Evolutionary conservation across 1,140 invertebrate species (phyloP), one percentile per base, ranked within the genome.

Genomic region (Rhagoletis pomonella): DNA sequence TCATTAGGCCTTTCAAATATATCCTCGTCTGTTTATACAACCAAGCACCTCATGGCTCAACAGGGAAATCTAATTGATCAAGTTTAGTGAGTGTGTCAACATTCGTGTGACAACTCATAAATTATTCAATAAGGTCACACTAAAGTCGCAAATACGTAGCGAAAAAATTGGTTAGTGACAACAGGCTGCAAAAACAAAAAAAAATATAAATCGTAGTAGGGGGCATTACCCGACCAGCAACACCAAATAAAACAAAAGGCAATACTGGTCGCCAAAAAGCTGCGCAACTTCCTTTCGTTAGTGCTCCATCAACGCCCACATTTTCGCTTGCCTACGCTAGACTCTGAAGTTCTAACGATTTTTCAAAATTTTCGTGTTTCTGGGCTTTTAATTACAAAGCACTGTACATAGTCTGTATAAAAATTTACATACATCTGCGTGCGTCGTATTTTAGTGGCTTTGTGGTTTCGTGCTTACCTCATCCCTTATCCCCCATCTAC

Each of bases 71-170:
- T 6, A 59, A 59, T 59, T 7, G 62, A 64, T 12, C 62, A 64
- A 4, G 17, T 17, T 64, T n/a, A 4, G 17, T 4, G 4, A 29
- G 29, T 39, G 29, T 39, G 6, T 10, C 64, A 2, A 19, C 29
- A 4, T 67, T 39, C 19, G 4, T 29, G 29, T 67, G 14, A 17
- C 58, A 44, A 44, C 86, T 87, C 86, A 87, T 87, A 69, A 87
- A 87, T 87, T 87, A 87, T 87, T 87, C 86, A 87, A 87, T 62
- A 87, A 87, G 86, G 86, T 87, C 86, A 87, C 58, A 69, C 29
- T 69, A 67, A 86, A 81, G 19, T 1, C 69, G 14, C 29, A 85
- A 85, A 58, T 19, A 17, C 29, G 14, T 47, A 59, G 9, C 12
- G 9, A 55, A 85, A 85, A 39, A 5, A 17, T 59, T 59, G n/a